Base-by-base conservation (phyloP, 2,888 invertebrate genomes). In the Phortica magna region DNA sequence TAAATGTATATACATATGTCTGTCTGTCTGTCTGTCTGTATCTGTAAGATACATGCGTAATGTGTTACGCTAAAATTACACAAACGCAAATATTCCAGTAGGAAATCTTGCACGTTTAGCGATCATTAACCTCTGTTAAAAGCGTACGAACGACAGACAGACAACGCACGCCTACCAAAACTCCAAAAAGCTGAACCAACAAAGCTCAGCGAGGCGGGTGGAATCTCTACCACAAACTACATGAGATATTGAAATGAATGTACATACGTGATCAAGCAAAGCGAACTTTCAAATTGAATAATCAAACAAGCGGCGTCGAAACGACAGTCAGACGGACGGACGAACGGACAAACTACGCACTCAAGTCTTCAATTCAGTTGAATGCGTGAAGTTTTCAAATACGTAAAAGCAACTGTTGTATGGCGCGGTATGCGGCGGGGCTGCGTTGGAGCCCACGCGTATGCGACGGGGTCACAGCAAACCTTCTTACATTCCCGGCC, bases 221-320 rank as follows among this genome's bases (percentile, higher is more conserved):
- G 75, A 55, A 41, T 10, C 53, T 48, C 43, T 55, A 76, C 74
- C 19, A 7, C 1, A 3, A 31, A 59, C 59, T 19, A 14, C 59
- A 59, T 59, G 19, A 59, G n/a, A 19, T 59, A 59, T 68, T 68
- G 48, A 22, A 19, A 78, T 85, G 80, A 81, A 80, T 77, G n/a
- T 79, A 83, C 78, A 88, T 86, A 86, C 85, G 85, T 86, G 85
- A 86, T 88, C 85, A 87, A 83, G 83, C 88, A 89, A 86, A 88
- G 85, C 88, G 88, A 88, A 88, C 89, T 88, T 88, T 86, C 85
- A 88, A 89, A 86, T 86, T 86, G 85, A 86, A 86, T 88, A 88
- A 89, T 88, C 89, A 88, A 85, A 85, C 84, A 88, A 76, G 78
- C 71, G 78, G 82, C 77, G 81, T 76, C 82, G 61, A 75, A 77